phyloP scores from a whole-genome alignment of 2,797 vertebrate genomes.

The Tiaroga cobitis region DNA sequence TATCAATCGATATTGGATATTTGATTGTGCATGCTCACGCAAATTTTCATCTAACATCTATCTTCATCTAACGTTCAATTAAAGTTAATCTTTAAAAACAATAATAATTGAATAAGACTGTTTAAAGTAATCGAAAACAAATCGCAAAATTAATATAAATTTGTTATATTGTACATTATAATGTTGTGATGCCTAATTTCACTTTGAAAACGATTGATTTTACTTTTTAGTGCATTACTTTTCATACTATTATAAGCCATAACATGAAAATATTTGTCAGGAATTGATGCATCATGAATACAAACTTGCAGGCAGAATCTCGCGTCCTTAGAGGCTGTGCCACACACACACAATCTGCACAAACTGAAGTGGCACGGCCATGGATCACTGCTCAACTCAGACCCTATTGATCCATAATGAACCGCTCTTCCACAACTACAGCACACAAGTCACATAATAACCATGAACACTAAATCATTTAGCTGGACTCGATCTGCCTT shows the following conservation, averaged over 20 bases:
- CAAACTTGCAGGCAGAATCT: conserved; percentile 46
- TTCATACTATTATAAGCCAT: neutral
- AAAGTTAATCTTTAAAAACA: neutral
- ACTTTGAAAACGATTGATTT: neutral
- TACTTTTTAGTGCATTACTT: neutral
- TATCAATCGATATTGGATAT: neutral
- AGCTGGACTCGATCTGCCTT: neutral
- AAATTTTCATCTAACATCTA: too few relatives aligned
- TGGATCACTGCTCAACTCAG: conserved; percentile 40
- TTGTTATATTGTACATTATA: neutral
- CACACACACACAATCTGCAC: conserved; percentile 48
- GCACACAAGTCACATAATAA: conserved; percentile 8
- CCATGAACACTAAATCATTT: neutral
- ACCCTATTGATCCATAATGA: conserved; percentile 36
- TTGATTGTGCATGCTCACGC: neutral
- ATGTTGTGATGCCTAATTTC: neutral
- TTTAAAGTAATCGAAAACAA: neutral
- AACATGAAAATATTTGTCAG: neutral
- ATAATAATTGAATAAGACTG: neutral
- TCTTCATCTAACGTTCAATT: too few relatives aligned
- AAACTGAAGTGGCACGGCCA: conserved; percentile 44
- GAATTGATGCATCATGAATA: neutral
- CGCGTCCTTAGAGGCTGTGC: conserved; percentile 39
- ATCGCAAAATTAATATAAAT: too few relatives aligned
- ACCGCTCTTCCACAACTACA: conserved; percentile 8